Evolutionary conservation across 1,140 invertebrate genomes (phyloP).

Genomic region (Ceratitis capitata): DNA sequence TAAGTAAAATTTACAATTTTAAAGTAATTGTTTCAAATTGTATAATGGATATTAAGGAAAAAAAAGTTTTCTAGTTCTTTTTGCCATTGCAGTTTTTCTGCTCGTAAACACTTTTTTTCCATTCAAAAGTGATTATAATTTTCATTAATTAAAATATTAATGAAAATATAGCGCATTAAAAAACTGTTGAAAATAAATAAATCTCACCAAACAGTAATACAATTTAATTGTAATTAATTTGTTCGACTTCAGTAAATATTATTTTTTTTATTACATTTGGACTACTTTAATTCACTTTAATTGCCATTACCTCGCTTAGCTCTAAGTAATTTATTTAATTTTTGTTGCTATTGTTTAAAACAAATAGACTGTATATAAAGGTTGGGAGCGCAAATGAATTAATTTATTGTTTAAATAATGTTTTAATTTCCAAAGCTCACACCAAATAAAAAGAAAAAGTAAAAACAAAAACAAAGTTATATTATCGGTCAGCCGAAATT

Average conservation of each 20-base stretch:
- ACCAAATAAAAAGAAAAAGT: not conserved
- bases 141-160: not conserved
- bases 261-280: not conserved
- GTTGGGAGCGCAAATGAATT: not conserved
- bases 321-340: not conserved
- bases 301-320: conserved; percentile 3
- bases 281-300: conserved; percentile 15
- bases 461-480: not conserved
- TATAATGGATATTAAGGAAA: too few species aligned
- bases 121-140: too few species aligned
- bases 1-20: too few species aligned
- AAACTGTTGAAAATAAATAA: not conserved
- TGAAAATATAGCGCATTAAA: not conserved
- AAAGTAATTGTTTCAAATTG: too few species aligned
- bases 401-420: conserved; percentile 16
- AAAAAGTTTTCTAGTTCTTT: too few species aligned
- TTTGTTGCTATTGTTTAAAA: not conserved
- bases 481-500: not conserved
- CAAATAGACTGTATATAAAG: not conserved
- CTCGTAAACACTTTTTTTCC: too few species aligned
- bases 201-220: not conserved
- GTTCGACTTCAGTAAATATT: not conserved
- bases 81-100: too few species aligned
- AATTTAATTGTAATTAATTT: not conserved
- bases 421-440: conserved; percentile 16